A percentile compares a stretch with the other conserved stretches of the same genome.
Evolutionary conservation across 2,797 vertebrate genomes (phyloP).

Genomic region (Myiotriccus ornatus): DNA sequence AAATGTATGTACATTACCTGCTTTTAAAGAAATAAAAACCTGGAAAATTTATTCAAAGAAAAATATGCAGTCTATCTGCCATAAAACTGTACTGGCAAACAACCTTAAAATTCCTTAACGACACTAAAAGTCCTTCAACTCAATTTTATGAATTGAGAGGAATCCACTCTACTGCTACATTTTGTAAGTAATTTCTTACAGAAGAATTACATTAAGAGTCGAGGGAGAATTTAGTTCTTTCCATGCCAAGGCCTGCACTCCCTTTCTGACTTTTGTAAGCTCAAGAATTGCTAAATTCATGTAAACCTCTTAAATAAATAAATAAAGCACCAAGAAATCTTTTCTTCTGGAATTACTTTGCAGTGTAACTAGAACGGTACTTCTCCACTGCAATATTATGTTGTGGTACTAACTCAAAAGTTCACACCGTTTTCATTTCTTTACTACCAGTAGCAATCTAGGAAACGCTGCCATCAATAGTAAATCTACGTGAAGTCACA

Average conservation of each 20-base stretch:
- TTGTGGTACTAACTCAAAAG: background rate
- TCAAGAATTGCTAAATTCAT: background rate
- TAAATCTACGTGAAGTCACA: constrained; percentile 39
- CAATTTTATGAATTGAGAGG: background rate
- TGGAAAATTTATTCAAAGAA: background rate
- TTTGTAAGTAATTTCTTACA: background rate
- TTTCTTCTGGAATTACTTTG: constrained; percentile 3
- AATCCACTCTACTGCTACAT: background rate
- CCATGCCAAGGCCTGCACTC: background rate
- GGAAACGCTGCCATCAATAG: constrained; percentile 42
- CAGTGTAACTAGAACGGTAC: background rate
- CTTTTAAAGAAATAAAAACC: background rate
- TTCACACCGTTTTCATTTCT: background rate
- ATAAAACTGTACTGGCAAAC: background rate
- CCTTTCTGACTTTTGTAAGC: background rate
- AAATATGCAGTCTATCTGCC: background rate
- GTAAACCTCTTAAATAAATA: background rate
- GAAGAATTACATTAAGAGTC: background rate
- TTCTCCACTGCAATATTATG: background rate
- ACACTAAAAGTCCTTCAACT: background rate
- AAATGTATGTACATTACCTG: background rate
- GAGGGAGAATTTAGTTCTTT: background rate
- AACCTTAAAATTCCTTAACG: background rate
- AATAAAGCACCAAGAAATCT: background rate
- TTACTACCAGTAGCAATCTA: constrained; percentile 50